These are phyloP conservation scores for Andricus curvator DNA, from an alignment of 2,888 invertebrate genomes.

Conservation along the genomic window DNA sequence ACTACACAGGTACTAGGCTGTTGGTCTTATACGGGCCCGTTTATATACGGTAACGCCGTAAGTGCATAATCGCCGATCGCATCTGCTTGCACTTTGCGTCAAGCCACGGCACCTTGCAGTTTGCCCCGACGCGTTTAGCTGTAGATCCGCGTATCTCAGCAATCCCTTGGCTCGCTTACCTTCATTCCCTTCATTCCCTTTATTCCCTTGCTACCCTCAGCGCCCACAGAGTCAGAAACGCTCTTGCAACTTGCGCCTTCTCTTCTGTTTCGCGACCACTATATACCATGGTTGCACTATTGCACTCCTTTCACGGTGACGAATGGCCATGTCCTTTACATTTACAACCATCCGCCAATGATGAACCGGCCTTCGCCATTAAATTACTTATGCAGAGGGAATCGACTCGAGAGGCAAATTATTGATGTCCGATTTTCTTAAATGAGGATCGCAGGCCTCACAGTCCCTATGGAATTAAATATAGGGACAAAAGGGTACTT, in stretches of 20 bases:
- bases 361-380: not conserved
- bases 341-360: constrained; percentile 15
- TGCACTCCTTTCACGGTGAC: constrained; percentile 10
- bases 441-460: too few relatives aligned
- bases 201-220: constrained; percentile 44
- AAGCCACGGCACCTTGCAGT: constrained; percentile 73
- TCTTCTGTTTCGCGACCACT: not conserved
- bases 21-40: constrained; percentile 64
- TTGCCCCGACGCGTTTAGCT: constrained; percentile 60
- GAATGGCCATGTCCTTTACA: constrained; percentile 22
- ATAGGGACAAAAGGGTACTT: too few relatives aligned
- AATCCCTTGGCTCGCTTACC: constrained; percentile 52
- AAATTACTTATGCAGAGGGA: constrained; percentile 6
- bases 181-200: constrained; percentile 34
- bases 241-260: not conserved
- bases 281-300: not conserved
- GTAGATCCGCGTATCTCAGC: constrained; percentile 62
- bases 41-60: constrained; percentile 76
- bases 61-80: constrained; percentile 78
- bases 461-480: too few relatives aligned
- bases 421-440: not conserved
- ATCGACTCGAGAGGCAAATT: constrained; percentile 1
- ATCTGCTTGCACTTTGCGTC: constrained; percentile 77
- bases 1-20: constrained; percentile 40
- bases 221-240: constrained; percentile 6